These are phyloP conservation scores for Trissolcus brochymenae DNA, from an alignment of 2,888 invertebrate species.

Conservation along the genomic window DNA sequence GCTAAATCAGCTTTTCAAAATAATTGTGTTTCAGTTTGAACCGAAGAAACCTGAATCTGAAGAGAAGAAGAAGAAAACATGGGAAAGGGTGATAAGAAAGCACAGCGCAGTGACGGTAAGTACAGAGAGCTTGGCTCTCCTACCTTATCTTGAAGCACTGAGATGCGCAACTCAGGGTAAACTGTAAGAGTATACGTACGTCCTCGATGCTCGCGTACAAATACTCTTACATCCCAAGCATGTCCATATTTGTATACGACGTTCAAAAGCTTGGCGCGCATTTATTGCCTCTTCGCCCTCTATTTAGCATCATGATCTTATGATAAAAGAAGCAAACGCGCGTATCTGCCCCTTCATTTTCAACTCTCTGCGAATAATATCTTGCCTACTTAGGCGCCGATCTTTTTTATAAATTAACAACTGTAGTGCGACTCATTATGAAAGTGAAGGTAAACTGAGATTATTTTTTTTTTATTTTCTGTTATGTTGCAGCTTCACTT, in stretches of 20 bases:
- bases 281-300: constrained; percentile 17
- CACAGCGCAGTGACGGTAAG: constrained; percentile 77
- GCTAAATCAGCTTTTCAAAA: constrained; percentile 45
- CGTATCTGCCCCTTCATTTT: constrained; percentile 22
- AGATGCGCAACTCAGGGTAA: constrained; percentile 21
- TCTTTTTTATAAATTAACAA: constrained; percentile 18
- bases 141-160: constrained; percentile 50
- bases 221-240: not conserved
- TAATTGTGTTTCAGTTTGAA: constrained; percentile 57
- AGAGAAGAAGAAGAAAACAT: constrained; percentile 70
- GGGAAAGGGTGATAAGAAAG: constrained; percentile 78
- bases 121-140: constrained; percentile 47
- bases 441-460: constrained; percentile 8
- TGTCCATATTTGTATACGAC: constrained; percentile 25
- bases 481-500: too few species aligned
- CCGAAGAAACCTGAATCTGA: constrained; percentile 62
- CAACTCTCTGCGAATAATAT: constrained; percentile 30
- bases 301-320: constrained; percentile 20
- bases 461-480: constrained; percentile 12
- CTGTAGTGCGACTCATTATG: constrained; percentile 12
- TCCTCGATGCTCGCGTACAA: constrained; percentile 12
- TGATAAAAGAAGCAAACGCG: constrained; percentile 26
- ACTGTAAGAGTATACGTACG: constrained; percentile 19
- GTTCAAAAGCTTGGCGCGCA: constrained; percentile 16
- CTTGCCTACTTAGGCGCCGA: not conserved